phyloP scores from a whole-genome alignment of 2,797 vertebrate species.

The Enteromius viviparus region DNA sequence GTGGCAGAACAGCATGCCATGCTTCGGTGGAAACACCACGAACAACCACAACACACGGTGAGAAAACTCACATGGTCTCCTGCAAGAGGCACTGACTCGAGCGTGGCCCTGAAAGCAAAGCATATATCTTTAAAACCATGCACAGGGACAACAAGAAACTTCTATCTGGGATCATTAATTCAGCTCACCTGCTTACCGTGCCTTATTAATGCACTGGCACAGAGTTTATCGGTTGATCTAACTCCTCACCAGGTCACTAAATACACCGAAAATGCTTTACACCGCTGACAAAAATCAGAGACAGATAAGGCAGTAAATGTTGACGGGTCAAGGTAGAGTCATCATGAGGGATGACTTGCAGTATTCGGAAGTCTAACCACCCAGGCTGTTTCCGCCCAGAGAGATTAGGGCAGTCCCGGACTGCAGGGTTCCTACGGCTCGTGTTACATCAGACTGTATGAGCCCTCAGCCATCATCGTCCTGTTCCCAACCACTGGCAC shows the following conservation, averaged over 20 bases:
- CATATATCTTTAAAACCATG: slow-evolving; percentile 60
- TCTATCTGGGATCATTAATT: slow-evolving; percentile 42
- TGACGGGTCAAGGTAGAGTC: slow-evolving; percentile 48
- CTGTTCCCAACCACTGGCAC: not conserved
- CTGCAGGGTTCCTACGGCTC: slow-evolving; percentile 35
- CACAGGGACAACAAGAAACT: slow-evolving; percentile 17
- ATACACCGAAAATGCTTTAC: slow-evolving; percentile 34
- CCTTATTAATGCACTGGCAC: slow-evolving; percentile 38
- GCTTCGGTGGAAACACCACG: slow-evolving; percentile 47
- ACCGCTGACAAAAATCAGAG: slow-evolving; percentile 26
- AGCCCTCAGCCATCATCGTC: slow-evolving; percentile 13
- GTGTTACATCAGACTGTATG: slow-evolving; percentile 32
- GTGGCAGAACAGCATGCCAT: slow-evolving; percentile 48
- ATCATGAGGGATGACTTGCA: slow-evolving; percentile 35
- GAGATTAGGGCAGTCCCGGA: not conserved
- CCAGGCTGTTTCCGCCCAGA: slow-evolving; percentile 28
- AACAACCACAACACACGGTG: slow-evolving; percentile 51
- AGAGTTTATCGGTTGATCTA: slow-evolving; percentile 35
- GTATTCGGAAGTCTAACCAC: slow-evolving; percentile 25
- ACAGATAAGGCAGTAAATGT: slow-evolving; percentile 38
- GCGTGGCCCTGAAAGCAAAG: slow-evolving; percentile 76
- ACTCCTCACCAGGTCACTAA: slow-evolving; percentile 36
- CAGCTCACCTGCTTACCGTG: slow-evolving; percentile 11
- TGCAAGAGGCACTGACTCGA: slow-evolving; percentile 73
- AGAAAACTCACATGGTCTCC: slow-evolving; percentile 76